phyloP scores from a whole-genome alignment of 2,888 invertebrate genomes.

The Euzetes globulus region DNA sequence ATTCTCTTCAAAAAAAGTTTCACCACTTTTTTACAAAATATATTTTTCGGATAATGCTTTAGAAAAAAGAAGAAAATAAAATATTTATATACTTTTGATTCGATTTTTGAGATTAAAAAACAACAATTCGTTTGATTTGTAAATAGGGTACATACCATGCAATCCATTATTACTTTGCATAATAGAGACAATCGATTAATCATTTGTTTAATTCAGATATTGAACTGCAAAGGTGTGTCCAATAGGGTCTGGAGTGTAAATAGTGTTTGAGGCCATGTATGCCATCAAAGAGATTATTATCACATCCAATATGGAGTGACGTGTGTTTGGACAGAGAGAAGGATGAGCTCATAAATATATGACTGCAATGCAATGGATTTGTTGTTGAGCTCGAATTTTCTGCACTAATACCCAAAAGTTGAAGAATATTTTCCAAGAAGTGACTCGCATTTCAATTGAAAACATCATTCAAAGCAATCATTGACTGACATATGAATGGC shows the following conservation, averaged over 20 bases:
- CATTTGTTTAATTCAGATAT: not conserved
- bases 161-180: not conserved
- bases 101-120: too few relatives aligned
- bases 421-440: not conserved
- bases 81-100: too few relatives aligned
- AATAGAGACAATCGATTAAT: not conserved
- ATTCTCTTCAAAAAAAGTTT: too few relatives aligned
- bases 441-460: not conserved
- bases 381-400: conserved; percentile 1
- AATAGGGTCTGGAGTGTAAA: not conserved
- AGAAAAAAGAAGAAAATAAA: too few relatives aligned
- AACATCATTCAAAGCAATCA: not conserved
- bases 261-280: conserved; percentile 2
- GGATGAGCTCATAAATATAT: conserved; percentile 21
- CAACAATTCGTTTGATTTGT: not conserved
- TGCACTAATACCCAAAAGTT: conserved; percentile 9
- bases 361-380: not conserved
- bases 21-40: too few relatives aligned
- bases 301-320: not conserved
- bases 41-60: too few relatives aligned
- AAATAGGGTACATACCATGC: not conserved
- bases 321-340: conserved; percentile 1
- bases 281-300: not conserved
- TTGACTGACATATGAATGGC: not conserved
- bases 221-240: not conserved